Evolutionary conservation across 2,888 invertebrate species (phyloP), one percentile per base, ranked within the genome.

Genomic region (Cistogaster globosa): DNA sequence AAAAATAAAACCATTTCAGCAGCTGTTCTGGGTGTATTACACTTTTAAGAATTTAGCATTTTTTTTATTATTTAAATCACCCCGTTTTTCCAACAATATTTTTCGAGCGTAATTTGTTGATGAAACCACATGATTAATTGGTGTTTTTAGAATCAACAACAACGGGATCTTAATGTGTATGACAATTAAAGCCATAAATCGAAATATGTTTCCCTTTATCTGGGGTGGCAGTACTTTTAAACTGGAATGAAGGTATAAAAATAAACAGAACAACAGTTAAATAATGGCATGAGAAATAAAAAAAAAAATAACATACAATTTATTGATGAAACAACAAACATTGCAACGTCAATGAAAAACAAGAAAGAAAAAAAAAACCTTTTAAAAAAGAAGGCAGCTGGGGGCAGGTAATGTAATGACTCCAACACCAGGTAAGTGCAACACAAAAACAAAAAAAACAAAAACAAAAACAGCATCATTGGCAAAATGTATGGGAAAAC

Each of bases 111-210:
- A 7, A 2, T 1, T 7, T 6, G 26, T 57, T 14, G 57, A 57
- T 72, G 22, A 48, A 26, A 16, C 42, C 62, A 20, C 42, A 63
- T 71, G 42, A 71, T 80, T 53, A 32, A 81, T 76, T 38, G 74
- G n/a, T 72, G 48, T 79, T 76, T 58, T 82, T 65, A 51, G 60
- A 53, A 63, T 80, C 76, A 72, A 51, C 72, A 80, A 62, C 78
- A 82, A 85, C 85, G 85, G 85, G 74, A 85, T 85, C 82, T 86
- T 86, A 87, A 89, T 89, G 86, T 89, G 86, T 87, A 87, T 72
- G 87, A 88, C 90, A 90, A 90, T 90, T 90, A 90, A 86, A 83
- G 81, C 86, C 60, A 83, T 69, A 75, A 80, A 84, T 55, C 16
- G 38, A 80, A 80, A 74, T 65, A 80, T 65, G 78, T 74, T 85